Evolutionary conservation across 2,797 vertebrate genomes (phyloP).

Genomic region (Sebastes taczanowskii): DNA sequence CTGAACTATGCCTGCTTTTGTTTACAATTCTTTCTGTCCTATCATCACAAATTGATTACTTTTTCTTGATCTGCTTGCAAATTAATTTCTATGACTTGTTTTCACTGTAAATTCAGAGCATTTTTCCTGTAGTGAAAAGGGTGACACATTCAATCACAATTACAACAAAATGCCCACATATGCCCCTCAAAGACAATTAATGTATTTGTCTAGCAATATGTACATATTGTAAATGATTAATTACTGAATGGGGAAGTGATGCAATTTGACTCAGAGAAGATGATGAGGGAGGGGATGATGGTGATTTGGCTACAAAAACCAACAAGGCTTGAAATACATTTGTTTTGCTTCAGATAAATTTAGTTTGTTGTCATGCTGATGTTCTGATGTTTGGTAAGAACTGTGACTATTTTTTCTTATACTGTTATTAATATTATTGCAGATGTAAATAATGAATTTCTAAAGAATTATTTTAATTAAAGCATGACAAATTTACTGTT

Average conservation of each 20-base stretch:
- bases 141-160: slow-evolving; percentile 34
- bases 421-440: slow-evolving; percentile 85
- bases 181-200: slow-evolving; percentile 42
- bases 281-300: slow-evolving; percentile 27
- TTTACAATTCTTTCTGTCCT: slow-evolving; percentile 63
- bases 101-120: slow-evolving; percentile 40
- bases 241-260: slow-evolving; percentile 61
- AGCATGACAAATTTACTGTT: slow-evolving; percentile 83
- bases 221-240: slow-evolving; percentile 83
- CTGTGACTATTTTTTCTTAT: slow-evolving; percentile 84
- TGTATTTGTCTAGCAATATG: slow-evolving; percentile 69
- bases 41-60: slow-evolving; percentile 9
- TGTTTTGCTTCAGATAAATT: slow-evolving; percentile 69
- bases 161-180: slow-evolving; percentile 22
- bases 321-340: slow-evolving; percentile 73
- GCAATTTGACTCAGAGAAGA: slow-evolving; percentile 64
- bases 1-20: slow-evolving; percentile 70
- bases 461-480: slow-evolving; percentile 92
- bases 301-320: slow-evolving; percentile 70
- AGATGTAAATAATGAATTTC: slow-evolving; percentile 87
- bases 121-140: slow-evolving; percentile 19
- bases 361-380: slow-evolving; percentile 79
- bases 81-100: slow-evolving; percentile 41
- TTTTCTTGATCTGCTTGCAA: slow-evolving; percentile 48
- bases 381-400: slow-evolving; percentile 81